A percentile compares a stretch with the other conserved stretches of the same genome.
These are phyloP conservation scores for Ophiothrix spiculata DNA, from an alignment of 35 echinoderm and acorn worm species.

Conservation along the genomic window DNA sequence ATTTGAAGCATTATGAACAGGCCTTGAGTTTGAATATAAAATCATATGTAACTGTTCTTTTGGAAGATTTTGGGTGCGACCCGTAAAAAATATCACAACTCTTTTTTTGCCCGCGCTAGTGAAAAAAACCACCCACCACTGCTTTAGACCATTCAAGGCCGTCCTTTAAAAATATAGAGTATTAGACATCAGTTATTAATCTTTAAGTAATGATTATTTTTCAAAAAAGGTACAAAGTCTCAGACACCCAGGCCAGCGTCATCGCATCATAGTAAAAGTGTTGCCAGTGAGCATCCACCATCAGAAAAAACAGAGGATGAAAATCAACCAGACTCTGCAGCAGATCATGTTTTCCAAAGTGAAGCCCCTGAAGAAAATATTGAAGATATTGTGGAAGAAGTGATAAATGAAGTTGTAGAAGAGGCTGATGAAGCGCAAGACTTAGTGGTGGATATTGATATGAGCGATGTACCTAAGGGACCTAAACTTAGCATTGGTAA, in stretches of 20 bases:
- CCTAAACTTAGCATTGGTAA: not conserved
- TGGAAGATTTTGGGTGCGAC: no score
- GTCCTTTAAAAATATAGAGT: no score
- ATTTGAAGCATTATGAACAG: no score
- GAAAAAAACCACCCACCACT: no score
- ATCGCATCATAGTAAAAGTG: not conserved
- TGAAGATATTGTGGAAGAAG: not conserved
- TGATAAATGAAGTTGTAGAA: not conserved
- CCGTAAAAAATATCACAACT: no score
- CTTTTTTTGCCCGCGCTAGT: no score
- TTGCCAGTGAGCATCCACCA: not conserved
- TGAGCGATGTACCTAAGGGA: not conserved
- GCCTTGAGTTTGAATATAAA: no score
- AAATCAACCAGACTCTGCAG: not conserved
- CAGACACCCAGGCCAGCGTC: not conserved
- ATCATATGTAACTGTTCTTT: no score
- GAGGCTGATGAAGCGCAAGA: not conserved
- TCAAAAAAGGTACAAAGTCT: not conserved
- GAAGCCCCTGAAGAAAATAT: constrained; percentile 21
- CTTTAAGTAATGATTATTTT: no score
- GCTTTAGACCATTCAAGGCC: no score
- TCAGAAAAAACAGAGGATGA: not conserved
- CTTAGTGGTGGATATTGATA: not conserved
- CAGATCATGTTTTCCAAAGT: not conserved
- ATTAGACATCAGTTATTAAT: no score